Percentiles rank a stretch among this genome's conserved stretches.
Evolutionary conservation across 2,113 vertebrate genomes (phyloP).

Genomic region (Typhlomys cinereus): DNA sequence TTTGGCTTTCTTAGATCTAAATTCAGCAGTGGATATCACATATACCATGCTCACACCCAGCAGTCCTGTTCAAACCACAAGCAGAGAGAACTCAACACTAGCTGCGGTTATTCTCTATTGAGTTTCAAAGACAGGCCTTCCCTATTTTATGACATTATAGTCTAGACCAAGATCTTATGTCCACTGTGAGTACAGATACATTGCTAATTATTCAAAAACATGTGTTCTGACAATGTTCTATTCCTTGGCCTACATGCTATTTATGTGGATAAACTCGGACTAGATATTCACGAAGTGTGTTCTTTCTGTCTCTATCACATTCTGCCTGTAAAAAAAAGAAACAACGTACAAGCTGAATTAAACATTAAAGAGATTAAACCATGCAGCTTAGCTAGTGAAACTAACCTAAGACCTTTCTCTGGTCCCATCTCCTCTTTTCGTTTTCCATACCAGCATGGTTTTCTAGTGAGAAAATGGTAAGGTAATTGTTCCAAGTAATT

Average conservation of each 20-base stretch:
- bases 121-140: neutral
- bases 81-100: neutral
- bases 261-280: neutral
- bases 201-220: neutral
- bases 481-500: constrained; percentile 43
- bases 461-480: constrained; percentile 38
- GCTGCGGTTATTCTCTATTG: neutral
- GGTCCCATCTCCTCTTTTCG: neutral
- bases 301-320: neutral
- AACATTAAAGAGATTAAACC: neutral
- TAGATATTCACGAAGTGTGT: neutral
- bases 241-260: neutral
- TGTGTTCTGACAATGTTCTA: neutral
- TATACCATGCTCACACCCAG: neutral
- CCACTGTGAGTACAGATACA: neutral
- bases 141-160: neutral
- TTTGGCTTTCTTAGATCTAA: neutral
- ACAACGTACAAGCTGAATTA: too few species aligned
- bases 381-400: neutral
- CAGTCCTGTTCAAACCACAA: neutral
- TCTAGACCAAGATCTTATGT: neutral
- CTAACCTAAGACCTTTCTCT: neutral
- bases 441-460: constrained; percentile 33
- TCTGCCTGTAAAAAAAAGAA: neutral
- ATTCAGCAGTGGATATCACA: neutral